These are phyloP conservation scores for Drosophila bocqueti DNA, from an alignment of 1,140 invertebrate genomes.

Conservation along the genomic window DNA sequence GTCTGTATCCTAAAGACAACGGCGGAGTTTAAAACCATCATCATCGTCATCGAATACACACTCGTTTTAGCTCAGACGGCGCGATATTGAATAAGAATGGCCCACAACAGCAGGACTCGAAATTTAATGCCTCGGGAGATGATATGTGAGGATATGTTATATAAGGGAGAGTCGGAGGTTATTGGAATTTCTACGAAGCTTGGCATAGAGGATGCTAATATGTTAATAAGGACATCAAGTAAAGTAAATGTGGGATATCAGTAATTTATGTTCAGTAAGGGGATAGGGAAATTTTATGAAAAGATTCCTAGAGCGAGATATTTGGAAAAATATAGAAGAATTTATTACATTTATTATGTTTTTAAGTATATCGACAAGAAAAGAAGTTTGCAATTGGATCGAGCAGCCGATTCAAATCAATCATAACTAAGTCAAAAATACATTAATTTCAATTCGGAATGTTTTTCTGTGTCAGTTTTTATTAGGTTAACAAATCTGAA, in stretches of 20 bases:
- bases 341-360: background rate
- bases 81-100: constrained; percentile 43
- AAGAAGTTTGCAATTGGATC: too few relatives aligned
- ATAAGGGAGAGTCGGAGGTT: constrained; percentile 1
- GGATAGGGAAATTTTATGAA: background rate
- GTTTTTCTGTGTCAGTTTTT: too few relatives aligned
- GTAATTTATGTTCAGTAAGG: background rate
- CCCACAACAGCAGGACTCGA: constrained; percentile 7
- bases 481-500: too few relatives aligned
- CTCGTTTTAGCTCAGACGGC: constrained; percentile 31
- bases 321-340: background rate
- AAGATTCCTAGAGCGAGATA: background rate
- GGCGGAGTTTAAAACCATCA: constrained; percentile 48
- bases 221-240: constrained; percentile 11
- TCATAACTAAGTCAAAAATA: too few relatives aligned
- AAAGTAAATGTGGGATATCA: background rate
- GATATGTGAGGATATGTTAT: constrained; percentile 31
- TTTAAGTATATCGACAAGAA: too few relatives aligned
- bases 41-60: constrained; percentile 38
- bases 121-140: constrained; percentile 31
- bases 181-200: background rate
- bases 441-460: too few relatives aligned
- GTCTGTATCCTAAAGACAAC: constrained; percentile 46
- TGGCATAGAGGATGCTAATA: background rate
- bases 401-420: too few relatives aligned